Evolutionary conservation across 2,888 invertebrate species (phyloP), one percentile per base, ranked within the genome.

Genomic region (Aphidoletes aphidimyza): DNA sequence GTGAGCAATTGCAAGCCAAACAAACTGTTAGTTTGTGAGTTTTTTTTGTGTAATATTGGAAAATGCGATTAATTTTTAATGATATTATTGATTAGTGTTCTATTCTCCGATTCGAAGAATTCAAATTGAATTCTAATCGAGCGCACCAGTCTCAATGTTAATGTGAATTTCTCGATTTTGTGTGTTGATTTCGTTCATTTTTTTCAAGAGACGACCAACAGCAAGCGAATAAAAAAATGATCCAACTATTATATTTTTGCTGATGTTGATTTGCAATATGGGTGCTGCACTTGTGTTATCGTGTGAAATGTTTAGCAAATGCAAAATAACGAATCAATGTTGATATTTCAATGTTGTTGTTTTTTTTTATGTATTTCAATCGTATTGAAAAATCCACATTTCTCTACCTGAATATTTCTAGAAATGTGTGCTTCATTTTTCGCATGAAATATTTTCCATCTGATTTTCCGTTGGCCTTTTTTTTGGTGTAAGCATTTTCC

Each of bases 401-500:
- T 47, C 47, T 54, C 30, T 30, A 69, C 30, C 69, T 30, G 11
- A 26, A 11, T 6, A 69, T 69, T 69, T 11, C 14, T 30, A 3
- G 30, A 30, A 30, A 30, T 47, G 2, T 69, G 34, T 69, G 34
- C 30, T 69, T 69, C 14, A 69, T 69, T 69, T 69, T 69, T 69
- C 30, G 69, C 69, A 69, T 69, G 69, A 30, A 34, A 26, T 30
- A 69, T 69, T 69, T 69, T 69, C 30, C 69, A 69, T 69, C 30
- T 22, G 30, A 14, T 69, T 69, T 69, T 69, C 30, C 30, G 69
- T 69, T 69, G n/a, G 2, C 30, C 9, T 69, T 69, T 30, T 69
- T 30, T 14, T 34, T 14, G 2, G 2, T 69, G 14, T 34, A 69
- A 30, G 69, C 34, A 69, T 69, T 69, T 69, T 69, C 2, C 69